Evolutionary conservation across 2,888 invertebrate species (phyloP).

Genomic region (Oxycera nigricornis): DNA sequence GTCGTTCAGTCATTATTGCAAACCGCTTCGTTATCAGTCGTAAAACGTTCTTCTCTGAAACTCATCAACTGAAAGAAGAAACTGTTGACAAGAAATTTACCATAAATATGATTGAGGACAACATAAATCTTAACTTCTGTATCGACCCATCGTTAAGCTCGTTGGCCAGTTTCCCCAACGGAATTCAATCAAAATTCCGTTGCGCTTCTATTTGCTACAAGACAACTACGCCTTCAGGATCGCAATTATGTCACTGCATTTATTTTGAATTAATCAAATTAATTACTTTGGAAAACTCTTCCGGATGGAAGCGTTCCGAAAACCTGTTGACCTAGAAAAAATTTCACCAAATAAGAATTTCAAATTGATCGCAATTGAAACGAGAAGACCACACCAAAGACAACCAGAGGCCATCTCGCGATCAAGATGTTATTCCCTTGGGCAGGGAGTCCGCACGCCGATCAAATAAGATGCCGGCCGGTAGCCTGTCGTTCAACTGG

Average conservation of each 20-base stretch:
- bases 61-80: too few species aligned
- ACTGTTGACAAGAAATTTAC: too few species aligned
- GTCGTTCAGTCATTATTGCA: too few species aligned
- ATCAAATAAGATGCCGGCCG: slow-evolving; percentile 35
- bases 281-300: slow-evolving; percentile 33
- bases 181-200: slow-evolving; percentile 31
- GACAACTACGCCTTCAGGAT: background rate
- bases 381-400: slow-evolving; percentile 40
- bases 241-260: slow-evolving; percentile 28
- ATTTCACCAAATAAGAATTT: slow-evolving; percentile 47
- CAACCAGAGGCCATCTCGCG: slow-evolving; percentile 20
- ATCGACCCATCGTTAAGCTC: too few species aligned
- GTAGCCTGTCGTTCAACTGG: background rate
- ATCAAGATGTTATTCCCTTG: slow-evolving; percentile 36
- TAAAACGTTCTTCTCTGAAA: too few species aligned
- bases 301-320: slow-evolving; percentile 36
- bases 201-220: background rate
- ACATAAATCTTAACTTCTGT: too few species aligned
- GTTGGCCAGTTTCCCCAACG: slow-evolving; percentile 18
- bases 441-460: slow-evolving; percentile 40
- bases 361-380: slow-evolving; percentile 47
- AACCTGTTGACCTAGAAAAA: slow-evolving; percentile 44
- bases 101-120: too few species aligned
- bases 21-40: too few species aligned
- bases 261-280: slow-evolving; percentile 20